Evolutionary conservation across 1,140 invertebrate genomes (phyloP), one percentile per base, ranked within the genome.

Genomic region (Orius laevigatus): DNA sequence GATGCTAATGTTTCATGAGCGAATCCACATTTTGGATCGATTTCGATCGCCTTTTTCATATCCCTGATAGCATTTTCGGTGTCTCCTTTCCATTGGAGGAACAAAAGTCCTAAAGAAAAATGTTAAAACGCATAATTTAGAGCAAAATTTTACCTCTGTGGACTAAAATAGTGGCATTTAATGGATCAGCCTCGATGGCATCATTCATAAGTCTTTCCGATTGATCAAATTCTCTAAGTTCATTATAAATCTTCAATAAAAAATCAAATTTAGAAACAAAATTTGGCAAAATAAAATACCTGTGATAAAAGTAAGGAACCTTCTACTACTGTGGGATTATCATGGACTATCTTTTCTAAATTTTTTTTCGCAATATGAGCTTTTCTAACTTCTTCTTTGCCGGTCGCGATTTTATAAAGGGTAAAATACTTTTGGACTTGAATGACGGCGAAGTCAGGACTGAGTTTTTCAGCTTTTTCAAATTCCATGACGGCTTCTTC

Each of bases 1-100:
- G 88, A 91, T 52, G 85, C 91, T 42, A 95, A 68, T 19, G 90
- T 92, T 70, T 97, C 91, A 66, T 89, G 94, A 10, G 84, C 91
- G 70, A 92, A 85, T 68, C 90, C 82, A 71, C 89, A 94, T 64
- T 85, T 87, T 18, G 83, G 74, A 70, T 97, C 92, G 51, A 90
- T 68, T 59, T 84, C 73, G 49, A 95, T 76, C 2, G 86, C 88
- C 66, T 83, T 76, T 35, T 81, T 76, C 31, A 95, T 82, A 31
- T 83, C 70, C 50, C 78, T 68, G 0, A 86, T 70, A 25, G 84
- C 81, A 58, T 79, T 77, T n/a, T 84, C 76, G 40, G 90, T 70
- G 63, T 92, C 70, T 60, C 78, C 74, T 62, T 77, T 76, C 76
- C 82, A 87, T 59, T 91, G 84, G 36, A 94, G 64, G 49, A 79